Conservation (phyloP, 1,140 invertebrate species). For the Archivesica marissinica region DNA sequence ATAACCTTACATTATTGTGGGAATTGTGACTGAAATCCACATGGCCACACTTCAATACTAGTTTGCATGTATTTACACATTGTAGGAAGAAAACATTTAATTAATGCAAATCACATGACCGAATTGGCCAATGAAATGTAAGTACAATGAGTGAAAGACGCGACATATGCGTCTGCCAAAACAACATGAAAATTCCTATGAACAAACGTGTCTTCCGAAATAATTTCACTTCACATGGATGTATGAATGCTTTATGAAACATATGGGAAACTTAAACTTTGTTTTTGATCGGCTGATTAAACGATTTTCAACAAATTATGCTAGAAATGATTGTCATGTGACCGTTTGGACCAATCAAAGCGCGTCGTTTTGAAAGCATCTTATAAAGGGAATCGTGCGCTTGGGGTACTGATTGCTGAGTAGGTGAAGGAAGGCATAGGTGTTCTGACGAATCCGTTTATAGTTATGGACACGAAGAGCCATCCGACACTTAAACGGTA, state of each 20-base stretch:
- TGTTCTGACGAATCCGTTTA: conserved; percentile 79
- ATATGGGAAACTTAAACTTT: conserved; percentile 19
- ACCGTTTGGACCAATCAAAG: conserved; percentile 81
- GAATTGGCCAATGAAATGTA: conserved; percentile 58
- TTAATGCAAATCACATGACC: conserved; percentile 63
- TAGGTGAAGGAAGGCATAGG: conserved; percentile 74
- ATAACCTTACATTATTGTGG: too few relatives aligned
- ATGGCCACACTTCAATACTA: too few relatives aligned
- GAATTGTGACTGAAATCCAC: too few relatives aligned
- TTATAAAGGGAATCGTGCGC: conserved; percentile 72
- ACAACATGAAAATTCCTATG: neutral
- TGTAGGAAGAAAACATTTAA: neutral
- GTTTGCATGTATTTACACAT: too few relatives aligned
- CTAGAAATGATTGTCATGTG: conserved; percentile 75
- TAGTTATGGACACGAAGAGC: conserved; percentile 83
- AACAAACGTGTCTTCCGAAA: neutral
- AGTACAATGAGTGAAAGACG: conserved; percentile 30
- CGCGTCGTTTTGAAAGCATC: conserved; percentile 75
- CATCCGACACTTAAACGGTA: conserved; percentile 84
- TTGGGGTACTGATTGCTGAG: conserved; percentile 60
- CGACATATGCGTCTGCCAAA: conserved; percentile 54
- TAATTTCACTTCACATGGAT: conserved; percentile 28
- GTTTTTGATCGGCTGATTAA: neutral
- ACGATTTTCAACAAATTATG: neutral
- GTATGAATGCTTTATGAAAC: conserved; percentile 46